These are phyloP conservation scores for Monopis laevigella DNA, from an alignment of 2,888 invertebrate species.

Conservation along the genomic window DNA sequence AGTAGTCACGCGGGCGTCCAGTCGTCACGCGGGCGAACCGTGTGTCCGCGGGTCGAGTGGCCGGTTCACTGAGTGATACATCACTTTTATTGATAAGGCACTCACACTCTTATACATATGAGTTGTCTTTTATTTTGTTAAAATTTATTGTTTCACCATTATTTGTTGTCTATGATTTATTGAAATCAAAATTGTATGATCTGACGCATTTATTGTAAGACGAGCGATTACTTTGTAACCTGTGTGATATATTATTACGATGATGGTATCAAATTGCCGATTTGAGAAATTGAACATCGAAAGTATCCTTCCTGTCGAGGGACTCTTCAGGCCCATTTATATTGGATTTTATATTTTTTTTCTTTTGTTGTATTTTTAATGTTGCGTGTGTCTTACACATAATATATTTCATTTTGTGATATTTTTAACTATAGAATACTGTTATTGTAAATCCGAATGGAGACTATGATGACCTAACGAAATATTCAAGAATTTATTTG, in stretches of 20 bases:
- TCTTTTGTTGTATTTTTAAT: slow-evolving; percentile 67
- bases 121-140: slow-evolving; percentile 62
- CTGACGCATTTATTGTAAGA: slow-evolving; percentile 69
- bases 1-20: slow-evolving; percentile 6
- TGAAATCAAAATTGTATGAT: slow-evolving; percentile 64
- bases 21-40: slow-evolving; percentile 25
- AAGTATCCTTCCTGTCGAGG: slow-evolving; percentile 69
- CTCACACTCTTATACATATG: slow-evolving; percentile 52
- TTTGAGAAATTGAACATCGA: slow-evolving; percentile 67
- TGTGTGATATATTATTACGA: slow-evolving; percentile 62
- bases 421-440: slow-evolving; percentile 70
- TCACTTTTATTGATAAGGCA: slow-evolving; percentile 68
- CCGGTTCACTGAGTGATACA: slow-evolving; percentile 23
- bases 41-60: not conserved
- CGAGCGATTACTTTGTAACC: slow-evolving; percentile 67
- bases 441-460: slow-evolving; percentile 66
- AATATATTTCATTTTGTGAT: slow-evolving; percentile 70
- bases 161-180: slow-evolving; percentile 65
- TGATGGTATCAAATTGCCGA: slow-evolving; percentile 65
- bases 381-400: slow-evolving; percentile 70
- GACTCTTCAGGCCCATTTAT: slow-evolving; percentile 66
- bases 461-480: slow-evolving; percentile 66
- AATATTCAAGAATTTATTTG: slow-evolving; percentile 69
- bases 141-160: slow-evolving; percentile 61
- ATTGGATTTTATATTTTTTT: slow-evolving; percentile 63